Evolutionary conservation across 2,888 invertebrate species (phyloP), one percentile per base, ranked within the genome.

Genomic region (Parnassius orleans): DNA sequence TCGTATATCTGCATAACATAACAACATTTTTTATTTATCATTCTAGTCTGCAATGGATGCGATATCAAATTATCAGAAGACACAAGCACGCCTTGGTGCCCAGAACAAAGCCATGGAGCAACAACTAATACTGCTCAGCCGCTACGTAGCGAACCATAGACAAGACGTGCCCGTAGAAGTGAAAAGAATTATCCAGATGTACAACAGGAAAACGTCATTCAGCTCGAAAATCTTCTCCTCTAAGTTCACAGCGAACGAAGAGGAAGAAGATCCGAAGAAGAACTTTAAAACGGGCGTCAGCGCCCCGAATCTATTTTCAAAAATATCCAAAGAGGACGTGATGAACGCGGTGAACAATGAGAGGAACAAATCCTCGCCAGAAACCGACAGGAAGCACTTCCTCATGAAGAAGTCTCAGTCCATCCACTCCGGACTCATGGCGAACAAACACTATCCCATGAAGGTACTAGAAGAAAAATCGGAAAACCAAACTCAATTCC

Each of bases 81-180:
- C 89, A 86, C 66, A 94, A 93, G 72, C 92, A 86, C 92, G 94
- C 53, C 81, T 96, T 0, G 96, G 97, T 76, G 90, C 94, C 2
- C 95, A 95, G 66, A 95, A 95, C 72, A 95, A 96, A 72, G 92
- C 94, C 0, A 79, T 96, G 65, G 96, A 97, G 76, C 94, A 96
- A 10, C 96, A 96, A 0, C 93, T 97, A 0, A 92, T 93, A 0
- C 92, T 95, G 0, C 85, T 97, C 7, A 96, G 95, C 3, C 92
- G 94, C 2, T 96, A 94, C 79, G 93, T 97, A n/a, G 93, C 94
- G 9, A 93, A 93, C 5, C 79, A 96, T 58, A 93, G 94, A 59
- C 90, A 93, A 50, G 96, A 96, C 57, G 86, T 96, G 55, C 96
- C 96, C 0, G 88, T 93, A 0, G 96, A 97, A 65, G 93, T 97